Conservation (phyloP, 2,888 invertebrate species). For the Steinernema scapterisci region DNA sequence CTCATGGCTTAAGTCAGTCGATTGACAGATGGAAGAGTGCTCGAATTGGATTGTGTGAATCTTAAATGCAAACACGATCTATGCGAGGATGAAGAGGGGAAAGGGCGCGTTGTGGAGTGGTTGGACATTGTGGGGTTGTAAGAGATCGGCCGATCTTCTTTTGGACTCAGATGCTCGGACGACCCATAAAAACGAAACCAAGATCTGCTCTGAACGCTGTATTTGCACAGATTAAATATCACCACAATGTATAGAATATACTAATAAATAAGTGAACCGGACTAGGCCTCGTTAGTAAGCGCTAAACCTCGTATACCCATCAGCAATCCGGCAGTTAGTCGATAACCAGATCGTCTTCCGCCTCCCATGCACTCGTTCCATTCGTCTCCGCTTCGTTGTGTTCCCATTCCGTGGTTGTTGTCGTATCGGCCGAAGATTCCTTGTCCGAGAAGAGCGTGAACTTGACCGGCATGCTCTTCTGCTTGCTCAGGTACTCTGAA, state of each 20-base stretch:
- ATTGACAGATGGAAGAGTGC: not conserved
- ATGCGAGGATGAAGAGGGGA: conserved; percentile 64
- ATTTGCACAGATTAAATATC: too few species aligned
- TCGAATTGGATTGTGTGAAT: conserved; percentile 5
- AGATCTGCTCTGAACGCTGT: too few species aligned
- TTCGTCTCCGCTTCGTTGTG: not conserved
- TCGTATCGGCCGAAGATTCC: not conserved
- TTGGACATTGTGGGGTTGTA: too few species aligned
- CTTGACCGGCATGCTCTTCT: not conserved
- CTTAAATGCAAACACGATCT: conserved; percentile 68
- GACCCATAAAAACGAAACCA: too few species aligned
- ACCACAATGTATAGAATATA: too few species aligned
- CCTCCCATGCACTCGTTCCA: conserved; percentile 25
- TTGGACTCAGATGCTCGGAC: too few species aligned
- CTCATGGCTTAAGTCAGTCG: conserved; percentile 15
- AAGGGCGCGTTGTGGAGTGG: too few species aligned
- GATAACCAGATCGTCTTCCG: conserved; percentile 9
- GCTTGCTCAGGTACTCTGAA: not conserved
- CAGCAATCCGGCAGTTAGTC: not conserved
- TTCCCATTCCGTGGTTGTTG: not conserved
- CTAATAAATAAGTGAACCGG: conserved; percentile 17
- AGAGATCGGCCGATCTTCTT: too few species aligned
- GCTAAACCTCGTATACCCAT: not conserved
- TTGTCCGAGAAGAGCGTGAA: conserved; percentile 26
- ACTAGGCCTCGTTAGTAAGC: conserved; percentile 15